Base-by-base conservation (phyloP, 2,888 invertebrate genomes). In the Alloplasta piceator region DNA sequence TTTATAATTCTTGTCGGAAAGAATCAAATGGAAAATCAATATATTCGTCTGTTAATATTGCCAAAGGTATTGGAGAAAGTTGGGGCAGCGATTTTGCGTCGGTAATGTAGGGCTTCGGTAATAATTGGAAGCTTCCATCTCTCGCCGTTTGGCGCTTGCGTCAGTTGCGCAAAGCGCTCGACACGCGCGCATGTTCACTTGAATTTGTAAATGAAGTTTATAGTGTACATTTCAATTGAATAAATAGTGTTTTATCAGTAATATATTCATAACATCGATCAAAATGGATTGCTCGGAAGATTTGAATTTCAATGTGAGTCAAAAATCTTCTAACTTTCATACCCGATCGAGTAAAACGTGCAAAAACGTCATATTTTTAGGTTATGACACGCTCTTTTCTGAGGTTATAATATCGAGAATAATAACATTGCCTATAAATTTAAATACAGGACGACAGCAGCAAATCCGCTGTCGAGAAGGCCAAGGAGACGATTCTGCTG, bases 401-500 rank as follows among this genome's bases (percentile, higher is more conserved):
- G 41, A 39, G 61, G 61, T 61, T 71, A 71, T 16, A 52, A 7
- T 46, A 9, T 14, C 12, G 2, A 55, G 14, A 52, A 50, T 55
- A 10, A 63, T 12, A 2, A 12, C 48, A 41, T 64, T 16, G 9
- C 5, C 46, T 48, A 46, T 60, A 48, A 26, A n/a, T 67, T 70
- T 74, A 50, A 14, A 56, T 56, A 26, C 70, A 90, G 89, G 85
- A 86, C 38, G 76, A 85, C 48, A 64, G 74, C 64, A 74, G 55
- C 12, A 79, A 83, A 50, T 26, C 26, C 26, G 1, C 55, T 6
- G 41, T 74, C n/a, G 84, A 84, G 12, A 86, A 85, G 60, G 43
- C 85, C 5, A 89, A 83, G 26, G 84, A 89, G 36, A 83, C 87
- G 0, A 84, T 84, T 78, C 70, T 87, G n/a, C 60, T 85, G 0